A percentile compares a stretch with the other conserved stretches of the same genome.
Conservation (phyloP, 2,113 vertebrate genomes). For the Smithornis capensis region DNA sequence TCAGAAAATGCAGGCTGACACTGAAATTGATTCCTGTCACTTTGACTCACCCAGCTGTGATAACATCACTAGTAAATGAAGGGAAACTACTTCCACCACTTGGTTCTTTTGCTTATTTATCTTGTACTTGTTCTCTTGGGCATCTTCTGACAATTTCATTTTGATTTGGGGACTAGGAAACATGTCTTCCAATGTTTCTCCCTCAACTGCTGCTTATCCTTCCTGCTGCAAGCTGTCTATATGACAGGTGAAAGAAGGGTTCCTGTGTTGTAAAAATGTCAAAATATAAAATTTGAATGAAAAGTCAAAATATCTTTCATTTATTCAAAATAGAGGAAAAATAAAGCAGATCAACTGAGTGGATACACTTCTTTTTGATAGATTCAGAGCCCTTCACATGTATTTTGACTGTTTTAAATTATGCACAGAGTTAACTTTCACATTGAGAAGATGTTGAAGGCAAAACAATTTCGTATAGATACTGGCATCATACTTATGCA, state of each 20-base stretch:
- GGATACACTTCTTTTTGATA: background rate
- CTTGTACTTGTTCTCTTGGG: background rate
- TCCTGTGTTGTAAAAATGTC: background rate
- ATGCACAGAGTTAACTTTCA: background rate
- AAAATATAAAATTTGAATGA: background rate
- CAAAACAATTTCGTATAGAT: background rate
- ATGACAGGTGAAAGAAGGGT: background rate
- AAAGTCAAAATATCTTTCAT: background rate
- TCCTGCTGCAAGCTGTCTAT: background rate
- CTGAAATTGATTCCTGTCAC: background rate
- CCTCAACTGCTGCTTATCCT: background rate
- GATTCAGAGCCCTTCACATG: background rate
- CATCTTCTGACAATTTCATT: background rate
- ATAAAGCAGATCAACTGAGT: fast-evolving
- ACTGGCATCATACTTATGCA: background rate
- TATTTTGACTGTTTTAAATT: background rate
- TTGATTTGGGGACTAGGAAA: background rate
- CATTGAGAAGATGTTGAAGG: background rate
- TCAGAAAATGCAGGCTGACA: background rate
- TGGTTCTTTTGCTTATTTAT: background rate
- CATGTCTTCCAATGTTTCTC: background rate
- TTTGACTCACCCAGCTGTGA: background rate
- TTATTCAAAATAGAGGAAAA: background rate
- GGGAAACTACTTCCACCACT: background rate
- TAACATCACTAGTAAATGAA: background rate